Percentiles rank a stretch among this genome's conserved stretches.
These are phyloP conservation scores for Agapostemon virescens DNA, from an alignment of 2,888 invertebrate genomes.

Conservation along the genomic window DNA sequence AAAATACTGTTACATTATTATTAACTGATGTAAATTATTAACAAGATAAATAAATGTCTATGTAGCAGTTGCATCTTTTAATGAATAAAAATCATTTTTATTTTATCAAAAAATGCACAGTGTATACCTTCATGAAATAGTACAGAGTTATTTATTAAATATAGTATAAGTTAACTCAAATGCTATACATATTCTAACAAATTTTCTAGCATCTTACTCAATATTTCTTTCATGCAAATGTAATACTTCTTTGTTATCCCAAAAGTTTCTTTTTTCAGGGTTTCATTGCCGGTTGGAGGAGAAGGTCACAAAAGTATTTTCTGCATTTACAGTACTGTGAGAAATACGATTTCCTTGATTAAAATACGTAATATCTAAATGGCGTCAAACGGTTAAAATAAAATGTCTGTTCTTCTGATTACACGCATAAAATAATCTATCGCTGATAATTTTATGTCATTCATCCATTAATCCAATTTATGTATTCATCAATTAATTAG, in stretches of 20 bases:
- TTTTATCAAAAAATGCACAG: not conserved
- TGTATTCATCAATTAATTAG: too few relatives aligned
- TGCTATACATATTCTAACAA: not conserved
- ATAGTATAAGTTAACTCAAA: not conserved
- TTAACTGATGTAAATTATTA: too few relatives aligned
- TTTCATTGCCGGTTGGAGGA: not conserved
- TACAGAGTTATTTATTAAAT: too few relatives aligned
- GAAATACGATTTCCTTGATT: not conserved
- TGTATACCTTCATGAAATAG: too few relatives aligned
- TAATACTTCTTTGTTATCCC: not conserved
- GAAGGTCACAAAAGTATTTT: not conserved
- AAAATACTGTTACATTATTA: too few relatives aligned
- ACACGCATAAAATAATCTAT: not conserved
- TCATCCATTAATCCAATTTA: too few relatives aligned
- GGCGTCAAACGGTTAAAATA: not conserved
- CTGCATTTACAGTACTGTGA: not conserved
- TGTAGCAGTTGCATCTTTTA: not conserved
- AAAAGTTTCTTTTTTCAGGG: not conserved
- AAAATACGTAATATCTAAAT: not conserved
- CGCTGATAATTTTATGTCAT: too few relatives aligned
- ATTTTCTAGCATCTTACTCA: not conserved
- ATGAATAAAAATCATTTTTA: not conserved
- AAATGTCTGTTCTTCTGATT: too few relatives aligned
- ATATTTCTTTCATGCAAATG: conserved; percentile 3
- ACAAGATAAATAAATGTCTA: not conserved